Conservation (phyloP, 2,888 invertebrate genomes). For the Syrista parreyssii region DNA sequence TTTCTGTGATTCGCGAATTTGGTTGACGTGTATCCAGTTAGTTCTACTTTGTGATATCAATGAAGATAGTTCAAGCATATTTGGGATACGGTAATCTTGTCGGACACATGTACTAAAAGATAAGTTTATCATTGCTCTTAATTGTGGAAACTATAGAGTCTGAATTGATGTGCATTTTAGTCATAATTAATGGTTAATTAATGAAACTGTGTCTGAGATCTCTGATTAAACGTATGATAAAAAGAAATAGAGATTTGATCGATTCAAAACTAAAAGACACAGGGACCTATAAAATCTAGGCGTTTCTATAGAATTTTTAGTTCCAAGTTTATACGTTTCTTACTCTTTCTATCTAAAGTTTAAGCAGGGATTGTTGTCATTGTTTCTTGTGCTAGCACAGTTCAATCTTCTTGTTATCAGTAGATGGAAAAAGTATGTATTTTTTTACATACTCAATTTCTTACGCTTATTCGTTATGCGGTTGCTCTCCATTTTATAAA, state of each 20-base stretch:
- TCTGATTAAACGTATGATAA: neutral
- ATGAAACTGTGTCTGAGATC: neutral
- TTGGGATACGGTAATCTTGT: neutral
- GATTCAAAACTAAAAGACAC: too few species aligned
- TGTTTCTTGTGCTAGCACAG: neutral
- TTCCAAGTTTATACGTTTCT: neutral
- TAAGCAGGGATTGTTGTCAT: neutral
- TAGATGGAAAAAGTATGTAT: neutral
- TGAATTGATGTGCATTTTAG: neutral
- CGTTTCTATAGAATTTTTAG: neutral
- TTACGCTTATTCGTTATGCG: neutral
- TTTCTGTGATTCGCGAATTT: neutral
- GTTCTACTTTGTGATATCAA: neutral
- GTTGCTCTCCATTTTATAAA: neutral
- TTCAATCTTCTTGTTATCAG: neutral
- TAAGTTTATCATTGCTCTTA: neutral
- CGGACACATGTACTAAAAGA: neutral
- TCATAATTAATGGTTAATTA: neutral
- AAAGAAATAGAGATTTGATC: neutral
- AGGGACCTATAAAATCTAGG: neutral
- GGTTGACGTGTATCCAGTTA: neutral
- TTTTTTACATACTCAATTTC: neutral
- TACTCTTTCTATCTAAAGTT: neutral
- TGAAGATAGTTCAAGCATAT: neutral
- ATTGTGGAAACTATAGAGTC: neutral